Base-by-base conservation (phyloP, 2,888 invertebrate species). In the Ceramica pisi region DNA sequence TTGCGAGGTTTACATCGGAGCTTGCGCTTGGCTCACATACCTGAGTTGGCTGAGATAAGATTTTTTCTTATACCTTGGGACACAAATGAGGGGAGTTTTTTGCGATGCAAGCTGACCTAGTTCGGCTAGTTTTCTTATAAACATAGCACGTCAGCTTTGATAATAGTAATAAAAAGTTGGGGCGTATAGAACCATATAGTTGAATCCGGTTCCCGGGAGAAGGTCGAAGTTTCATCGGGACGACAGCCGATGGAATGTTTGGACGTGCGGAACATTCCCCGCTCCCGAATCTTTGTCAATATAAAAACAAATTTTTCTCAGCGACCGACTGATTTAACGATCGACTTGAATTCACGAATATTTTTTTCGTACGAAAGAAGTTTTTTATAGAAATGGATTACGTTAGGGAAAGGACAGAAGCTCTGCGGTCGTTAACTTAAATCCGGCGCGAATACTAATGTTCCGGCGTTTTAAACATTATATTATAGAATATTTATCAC, bases 121-220 rank as follows among this genome's bases (percentile, higher is more conserved):
- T 76, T 82, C 10, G 21, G 19, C 8, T 73, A 70, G 56, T 74
- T 70, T 80, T 78, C 67, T 78, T 75, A 82, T 75, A 80, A 82
- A 80, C 74, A 73, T 46, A 77, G 62, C 68, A 65, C 61, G 67
- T 82, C 80, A 83, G 85, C 85, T 78, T 65, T 51, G 80, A 80
- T 83, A 75, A 84, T 80, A 78, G 60, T 80, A 72, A 82, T 85
- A 84, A 83, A 83, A 85, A 78, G 51, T 81, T 74, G 78, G 74
- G 70, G 61, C 68, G 41, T 85, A 68, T 61, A 64, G 56, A 57
- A 67, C 65, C 66, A 70, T 82, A 70, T 68, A 82, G 83, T 68
- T 38, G 61, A 67, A 76, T 57, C 55, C 74, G 51, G 65, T 67
- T 71, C 57, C 55, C 67, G 64, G n/a, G 67, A 71, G 71, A 74